These are phyloP conservation scores for Brachyrhaphis roseni DNA, from an alignment of 2,797 vertebrate species.

Conservation along the genomic window DNA sequence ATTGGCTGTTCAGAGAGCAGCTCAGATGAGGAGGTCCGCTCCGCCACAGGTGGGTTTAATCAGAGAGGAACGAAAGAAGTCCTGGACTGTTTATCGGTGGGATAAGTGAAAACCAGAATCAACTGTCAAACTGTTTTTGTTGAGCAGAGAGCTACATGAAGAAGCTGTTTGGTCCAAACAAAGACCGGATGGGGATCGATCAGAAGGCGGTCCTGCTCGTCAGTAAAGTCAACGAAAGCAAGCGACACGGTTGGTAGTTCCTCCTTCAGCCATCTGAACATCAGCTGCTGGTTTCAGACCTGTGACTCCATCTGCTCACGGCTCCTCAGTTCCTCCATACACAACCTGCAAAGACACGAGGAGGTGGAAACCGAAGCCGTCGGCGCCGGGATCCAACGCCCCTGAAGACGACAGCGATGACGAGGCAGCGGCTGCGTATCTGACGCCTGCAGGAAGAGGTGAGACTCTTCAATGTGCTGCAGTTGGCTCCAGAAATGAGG, in stretches of 20 bases:
- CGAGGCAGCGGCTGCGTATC: slow-evolving; percentile 75
- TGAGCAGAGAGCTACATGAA: slow-evolving; percentile 91
- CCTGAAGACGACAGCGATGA: slow-evolving; percentile 78
- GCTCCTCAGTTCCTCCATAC: slow-evolving; percentile 88
- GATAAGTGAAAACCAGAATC: not conserved
- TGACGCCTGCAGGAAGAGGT: slow-evolving; percentile 81
- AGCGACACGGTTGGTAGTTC: slow-evolving; percentile 86
- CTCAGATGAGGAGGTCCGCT: slow-evolving; percentile 83
- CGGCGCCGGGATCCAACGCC: slow-evolving; percentile 33
- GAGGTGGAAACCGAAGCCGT: slow-evolving; percentile 88
- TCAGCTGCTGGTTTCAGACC: accelerated
- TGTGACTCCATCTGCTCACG: not conserved
- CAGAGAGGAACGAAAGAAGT: not conserved
- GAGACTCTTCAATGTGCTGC: slow-evolving; percentile 33
- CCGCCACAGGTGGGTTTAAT: slow-evolving; percentile 82
- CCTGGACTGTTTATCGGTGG: not conserved
- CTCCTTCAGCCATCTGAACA: accelerated
- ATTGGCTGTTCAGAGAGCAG: slow-evolving; percentile 90
- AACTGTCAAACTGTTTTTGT: not conserved
- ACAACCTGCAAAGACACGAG: slow-evolving; percentile 93
- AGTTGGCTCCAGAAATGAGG: too few species aligned
- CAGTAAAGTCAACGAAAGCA: slow-evolving; percentile 95
- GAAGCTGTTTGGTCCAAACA: slow-evolving; percentile 92
- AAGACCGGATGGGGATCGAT: slow-evolving; percentile 92
- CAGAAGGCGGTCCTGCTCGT: slow-evolving; percentile 98